Evolutionary conservation across 2,797 vertebrate species (phyloP), one percentile per base, ranked within the genome.

Genomic region (Danio albolineatus): DNA sequence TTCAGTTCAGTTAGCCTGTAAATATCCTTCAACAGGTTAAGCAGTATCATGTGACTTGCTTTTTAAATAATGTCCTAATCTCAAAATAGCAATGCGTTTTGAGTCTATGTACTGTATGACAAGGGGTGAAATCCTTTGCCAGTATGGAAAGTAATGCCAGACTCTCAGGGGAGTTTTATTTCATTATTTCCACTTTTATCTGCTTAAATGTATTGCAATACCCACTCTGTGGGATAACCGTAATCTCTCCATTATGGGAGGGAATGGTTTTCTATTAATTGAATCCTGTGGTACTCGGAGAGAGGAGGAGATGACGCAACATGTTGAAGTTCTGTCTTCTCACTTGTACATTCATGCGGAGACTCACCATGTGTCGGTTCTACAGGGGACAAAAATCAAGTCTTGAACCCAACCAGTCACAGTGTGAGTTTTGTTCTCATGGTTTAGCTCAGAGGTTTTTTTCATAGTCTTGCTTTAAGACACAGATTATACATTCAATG

Each of bases 51-150:
- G 7, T 28, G 2, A 13, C 36, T 16, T 36, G 59, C 36, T 60
- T 60, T 60, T 60, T 60, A 60, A 60, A 38, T 60, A 60, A n/a
- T 44, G n/a, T 38, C 61, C n/a, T 64, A 5, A 64, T 64, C n/a
- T 17, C 64, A 64, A 64, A 43, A 19, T 43, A 13, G 44, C 13
- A 44, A n/a, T 17, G n/a, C 61, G n/a, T 39, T 43, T 19, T 43
- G 39, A 64, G 39, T 43, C n/a, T 43, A 38, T 44, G 1, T 28
- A 17, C 44, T 46, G n/a, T 10, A 19, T 57, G 39, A 56, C 56
- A 28, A 43, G 36, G n/a, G 51, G 43, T 39, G 41, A 57, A 73
- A 73, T 57, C 10, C 54, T 59, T 12, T 21, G n/a, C 53, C 10
- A 17, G 17, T 49, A 51, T 51, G 28, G 43, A 21, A 61, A 36